Evolutionary conservation across 2,888 invertebrate genomes (phyloP), one percentile per base, ranked within the genome.

Genomic region (Aplocera efformata): DNA sequence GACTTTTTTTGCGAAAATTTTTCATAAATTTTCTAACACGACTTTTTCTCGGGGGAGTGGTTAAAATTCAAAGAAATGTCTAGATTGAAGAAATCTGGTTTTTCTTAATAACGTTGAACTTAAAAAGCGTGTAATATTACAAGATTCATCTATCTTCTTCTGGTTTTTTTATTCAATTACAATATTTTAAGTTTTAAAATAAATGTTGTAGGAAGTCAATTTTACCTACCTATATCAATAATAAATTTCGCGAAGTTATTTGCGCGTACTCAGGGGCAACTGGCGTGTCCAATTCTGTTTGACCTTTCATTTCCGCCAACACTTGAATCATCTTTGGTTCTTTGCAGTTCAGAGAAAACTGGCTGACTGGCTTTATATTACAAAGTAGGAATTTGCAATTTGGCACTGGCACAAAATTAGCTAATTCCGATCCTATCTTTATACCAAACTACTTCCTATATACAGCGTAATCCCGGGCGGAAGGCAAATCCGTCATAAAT

Each of bases 401-500:
- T 53, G 52, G 52, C 50, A 47, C 37, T 22, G 34, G 21, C 24
- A 38, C 49, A 49, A 40, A 40, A 44, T 41, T 41, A 37, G 45
- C 41, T 37, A 33, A 41, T 33, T 25, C 30, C 29, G 23, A 9
- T 33, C 28, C 35, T 45, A 48, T 46, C 37, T 35, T 39, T 43
- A 43, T 29, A 38, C 30, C 22, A 34, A 32, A 25, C 9, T 38
- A 43, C 42, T 51, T 51, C 48, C 42, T 42, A 43, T 45, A 48
- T 39, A 34, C 31, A 25, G 35, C 6, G 29, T 25, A 21, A n/a
- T 9, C 26, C 32, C 11, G 10, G 27, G 39, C 34, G 26, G 31
- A 31, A 41, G 41, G 31, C 17, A 31, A 10, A 33, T 38, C 32
- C 32, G 32, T 38, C 27, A 39, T 29, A 0, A 10, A 26, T 38